Conservation (phyloP, 2,113 vertebrate genomes). For the Paedocypris sp. region DNA sequence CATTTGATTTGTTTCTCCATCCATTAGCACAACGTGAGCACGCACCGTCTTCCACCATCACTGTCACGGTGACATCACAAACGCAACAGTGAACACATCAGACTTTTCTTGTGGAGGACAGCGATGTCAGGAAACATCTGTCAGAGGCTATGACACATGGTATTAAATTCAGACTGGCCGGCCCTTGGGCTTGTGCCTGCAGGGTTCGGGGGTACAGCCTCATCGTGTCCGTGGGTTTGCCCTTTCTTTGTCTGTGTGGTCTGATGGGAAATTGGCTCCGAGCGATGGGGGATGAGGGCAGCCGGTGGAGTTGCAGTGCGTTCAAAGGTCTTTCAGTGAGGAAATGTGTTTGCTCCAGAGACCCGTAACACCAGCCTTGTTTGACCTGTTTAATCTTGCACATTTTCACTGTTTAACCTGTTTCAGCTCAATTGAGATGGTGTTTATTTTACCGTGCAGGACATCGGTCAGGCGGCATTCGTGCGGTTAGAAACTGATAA, state of each 20-base stretch:
- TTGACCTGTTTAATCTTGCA: conserved; percentile 55
- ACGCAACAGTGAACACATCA: conserved; percentile 16
- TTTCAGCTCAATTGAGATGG: conserved; percentile 59
- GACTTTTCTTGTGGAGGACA: conserved; percentile 43
- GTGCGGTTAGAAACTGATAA: conserved; percentile 49
- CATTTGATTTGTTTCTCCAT: conserved; percentile 62
- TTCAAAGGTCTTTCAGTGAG: conserved; percentile 25
- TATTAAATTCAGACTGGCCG: conserved; percentile 49
- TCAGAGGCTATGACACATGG: conserved; percentile 59
- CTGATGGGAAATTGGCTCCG: conserved; percentile 21
- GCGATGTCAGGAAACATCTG: conserved; percentile 76
- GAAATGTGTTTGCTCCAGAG: conserved; percentile 21
- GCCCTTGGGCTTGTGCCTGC: background rate
- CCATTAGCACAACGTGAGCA: conserved; percentile 34
- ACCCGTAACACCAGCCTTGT: conserved; percentile 32
- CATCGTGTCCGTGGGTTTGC: conserved; percentile 50
- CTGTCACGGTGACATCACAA: conserved; percentile 24
- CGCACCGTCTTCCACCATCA: conserved; percentile 16
- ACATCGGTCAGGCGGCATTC: conserved; percentile 48
- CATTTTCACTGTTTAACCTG: conserved; percentile 59
- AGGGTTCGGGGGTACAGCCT: conserved; percentile 24
- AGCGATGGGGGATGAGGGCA: conserved; percentile 32
- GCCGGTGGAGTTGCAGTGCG: conserved; percentile 39
- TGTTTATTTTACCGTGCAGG: conserved; percentile 53
- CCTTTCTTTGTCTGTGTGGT: background rate